Percentiles rank a stretch among this genome's conserved stretches.
Evolutionary conservation across 2,113 vertebrate genomes (phyloP).

Genomic region (Pteropus alecto): DNA sequence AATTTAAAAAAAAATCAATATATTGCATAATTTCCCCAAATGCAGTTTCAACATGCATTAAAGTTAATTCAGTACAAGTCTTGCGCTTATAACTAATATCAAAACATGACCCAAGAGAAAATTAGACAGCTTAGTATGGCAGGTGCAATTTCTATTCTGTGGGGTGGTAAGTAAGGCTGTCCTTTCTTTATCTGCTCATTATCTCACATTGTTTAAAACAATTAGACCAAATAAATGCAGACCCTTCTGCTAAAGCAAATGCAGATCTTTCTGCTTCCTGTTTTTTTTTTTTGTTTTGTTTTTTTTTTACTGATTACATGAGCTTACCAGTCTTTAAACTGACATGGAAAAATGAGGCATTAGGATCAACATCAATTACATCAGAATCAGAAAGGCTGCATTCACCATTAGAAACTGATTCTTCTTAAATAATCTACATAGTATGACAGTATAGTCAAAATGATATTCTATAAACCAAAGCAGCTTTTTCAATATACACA

Average conservation of each 20-base stretch:
- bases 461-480: neutral
- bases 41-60: neutral
- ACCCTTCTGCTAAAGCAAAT: neutral
- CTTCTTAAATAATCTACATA: constrained; percentile 11
- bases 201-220: neutral
- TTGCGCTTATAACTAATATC: neutral
- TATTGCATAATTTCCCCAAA: neutral
- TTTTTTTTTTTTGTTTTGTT: no score
- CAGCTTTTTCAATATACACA: neutral
- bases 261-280: neutral
- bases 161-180: neutral
- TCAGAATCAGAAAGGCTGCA: neutral
- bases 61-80: neutral
- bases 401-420: neutral
- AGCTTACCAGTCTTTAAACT: neutral
- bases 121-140: neutral
- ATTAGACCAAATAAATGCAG: neutral
- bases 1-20: neutral
- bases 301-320: neutral
- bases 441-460: neutral
- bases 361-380: neutral
- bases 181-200: neutral
- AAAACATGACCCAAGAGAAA: neutral
- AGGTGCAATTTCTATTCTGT: neutral
- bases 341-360: neutral